phyloP scores from a whole-genome alignment of 2,797 vertebrate species.

The Tenualosa thibaudeaui region DNA sequence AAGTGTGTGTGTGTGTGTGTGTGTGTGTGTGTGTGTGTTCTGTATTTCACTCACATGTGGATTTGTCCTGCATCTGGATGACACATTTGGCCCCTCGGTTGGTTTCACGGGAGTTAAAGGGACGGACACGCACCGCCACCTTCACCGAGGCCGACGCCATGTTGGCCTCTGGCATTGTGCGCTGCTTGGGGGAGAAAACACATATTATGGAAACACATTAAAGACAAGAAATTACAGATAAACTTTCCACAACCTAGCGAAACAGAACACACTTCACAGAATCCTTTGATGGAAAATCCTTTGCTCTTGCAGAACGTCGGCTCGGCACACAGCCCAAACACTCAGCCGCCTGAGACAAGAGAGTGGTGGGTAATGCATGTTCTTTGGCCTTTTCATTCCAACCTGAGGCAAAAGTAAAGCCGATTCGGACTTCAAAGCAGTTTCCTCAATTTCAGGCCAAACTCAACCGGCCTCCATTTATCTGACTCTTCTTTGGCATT shows the following conservation, averaged over 20 bases:
- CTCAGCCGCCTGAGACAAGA: not conserved
- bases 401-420: slow-evolving; percentile 13
- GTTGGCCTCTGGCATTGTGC: slow-evolving; percentile 5
- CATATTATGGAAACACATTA: not conserved
- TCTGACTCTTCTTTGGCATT: not conserved
- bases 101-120: slow-evolving; percentile 86
- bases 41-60: slow-evolving; percentile 78
- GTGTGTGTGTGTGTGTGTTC: not conserved
- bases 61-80: slow-evolving; percentile 85
- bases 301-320: not conserved
- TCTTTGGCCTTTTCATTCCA: not conserved
- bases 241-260: not conserved
- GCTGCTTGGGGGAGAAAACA: not conserved
- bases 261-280: not conserved
- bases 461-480: not conserved
- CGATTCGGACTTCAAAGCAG: not conserved
- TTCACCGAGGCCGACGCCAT: slow-evolving; percentile 87
- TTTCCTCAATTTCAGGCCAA: not conserved
- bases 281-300: not conserved
- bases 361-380: not conserved
- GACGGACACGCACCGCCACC: slow-evolving; percentile 84
- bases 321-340: not conserved
- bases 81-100: slow-evolving; percentile 83
- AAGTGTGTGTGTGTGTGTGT: not conserved
- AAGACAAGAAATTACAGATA: not conserved